These are phyloP conservation scores for Toxotes jaculatrix DNA, from an alignment of 2,113 vertebrate genomes.

Conservation along the genomic window DNA sequence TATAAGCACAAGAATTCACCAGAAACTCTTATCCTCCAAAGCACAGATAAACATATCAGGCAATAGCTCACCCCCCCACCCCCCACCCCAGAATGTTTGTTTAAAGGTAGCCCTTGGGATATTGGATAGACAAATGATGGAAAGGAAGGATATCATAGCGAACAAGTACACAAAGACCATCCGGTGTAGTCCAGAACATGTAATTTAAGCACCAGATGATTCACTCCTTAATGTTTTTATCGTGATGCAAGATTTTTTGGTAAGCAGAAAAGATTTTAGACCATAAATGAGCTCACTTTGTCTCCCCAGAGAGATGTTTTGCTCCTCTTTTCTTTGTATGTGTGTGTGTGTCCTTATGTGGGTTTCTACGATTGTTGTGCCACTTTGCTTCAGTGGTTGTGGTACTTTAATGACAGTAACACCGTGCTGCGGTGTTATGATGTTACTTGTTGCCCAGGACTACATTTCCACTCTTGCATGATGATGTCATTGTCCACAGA, in stretches of 20 bases:
- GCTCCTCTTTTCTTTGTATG: background rate
- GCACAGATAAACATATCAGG: conserved; percentile 60
- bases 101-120: conserved; percentile 44
- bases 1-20: conserved; percentile 43
- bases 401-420: conserved; percentile 32
- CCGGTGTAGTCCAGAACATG: conserved; percentile 7
- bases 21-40: conserved; percentile 58
- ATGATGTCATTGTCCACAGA: conserved; percentile 70
- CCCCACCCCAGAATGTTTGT: conserved; percentile 51
- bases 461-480: conserved; percentile 57
- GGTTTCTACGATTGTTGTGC: background rate
- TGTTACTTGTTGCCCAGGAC: conserved; percentile 34
- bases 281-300: background rate
- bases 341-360: background rate
- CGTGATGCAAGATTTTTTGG: conserved; percentile 8
- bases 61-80: background rate
- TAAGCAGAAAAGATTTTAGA: background rate
- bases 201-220: conserved; percentile 1
- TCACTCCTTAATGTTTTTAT: conserved; percentile 23
- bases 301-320: background rate
- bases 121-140: conserved; percentile 32
- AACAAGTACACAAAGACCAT: conserved; percentile 35
- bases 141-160: conserved; percentile 12
- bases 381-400: conserved; percentile 7
- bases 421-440: conserved; percentile 21